A percentile compares a stretch with the other conserved stretches of the same genome.
phyloP scores from a whole-genome alignment of 2,797 vertebrate species.

The Hylomyscus alleni region DNA sequence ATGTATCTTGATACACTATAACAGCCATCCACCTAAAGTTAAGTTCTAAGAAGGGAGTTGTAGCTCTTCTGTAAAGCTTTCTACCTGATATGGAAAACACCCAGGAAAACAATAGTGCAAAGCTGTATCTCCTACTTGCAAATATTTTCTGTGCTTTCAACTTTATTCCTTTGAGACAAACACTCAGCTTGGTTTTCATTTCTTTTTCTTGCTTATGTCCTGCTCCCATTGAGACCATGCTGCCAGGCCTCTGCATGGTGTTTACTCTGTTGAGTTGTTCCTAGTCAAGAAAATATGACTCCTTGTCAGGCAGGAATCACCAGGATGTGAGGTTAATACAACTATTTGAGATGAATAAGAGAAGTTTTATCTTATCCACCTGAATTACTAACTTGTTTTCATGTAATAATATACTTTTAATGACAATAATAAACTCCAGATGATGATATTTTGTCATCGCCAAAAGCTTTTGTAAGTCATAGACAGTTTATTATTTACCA shows the following conservation, averaged over 20 bases:
- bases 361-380: background rate
- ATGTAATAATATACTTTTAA: background rate
- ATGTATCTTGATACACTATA: background rate
- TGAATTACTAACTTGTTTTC: background rate
- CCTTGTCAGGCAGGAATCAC: background rate
- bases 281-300: background rate
- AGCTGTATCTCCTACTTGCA: background rate
- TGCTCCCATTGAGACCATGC: background rate
- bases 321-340: background rate
- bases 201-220: background rate
- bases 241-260: background rate
- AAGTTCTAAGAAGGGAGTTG: background rate
- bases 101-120: background rate
- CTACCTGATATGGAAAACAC: background rate
- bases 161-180: background rate
- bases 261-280: background rate
- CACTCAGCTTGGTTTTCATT: background rate
- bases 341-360: background rate
- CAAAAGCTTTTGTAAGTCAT: background rate
- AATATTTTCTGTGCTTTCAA: background rate
- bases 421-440: background rate
- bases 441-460: background rate
- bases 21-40: background rate
- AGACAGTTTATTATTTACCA: background rate
- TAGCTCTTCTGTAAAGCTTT: background rate